Evolutionary conservation across 2,888 invertebrate species (phyloP), one percentile per base, ranked within the genome.

Genomic region (Napeogenes sylphis): DNA sequence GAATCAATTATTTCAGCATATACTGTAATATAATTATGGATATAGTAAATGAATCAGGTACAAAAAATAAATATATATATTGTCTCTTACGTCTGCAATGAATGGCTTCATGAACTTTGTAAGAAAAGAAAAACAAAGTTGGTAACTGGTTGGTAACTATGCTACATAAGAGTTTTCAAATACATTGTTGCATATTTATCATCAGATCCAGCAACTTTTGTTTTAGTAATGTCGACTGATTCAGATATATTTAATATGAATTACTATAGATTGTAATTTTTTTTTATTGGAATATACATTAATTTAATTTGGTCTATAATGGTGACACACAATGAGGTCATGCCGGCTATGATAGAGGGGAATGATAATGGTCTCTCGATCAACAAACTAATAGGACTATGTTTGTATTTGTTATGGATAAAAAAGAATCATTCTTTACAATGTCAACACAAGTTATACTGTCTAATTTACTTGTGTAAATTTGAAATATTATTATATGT

Each of bases 301-400:
- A 2, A 8, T 42, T 42, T 42, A 38, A 6, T 8, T 42, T 42
- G 62, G 59, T 62, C 60, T 58, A 65, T 63, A 63, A 51, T 61
- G 59, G 61, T 61, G 64, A 66, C 61, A 66, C 58, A 59, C 67
- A 70, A 69, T 69, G 69, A 68, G 68, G 69, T 69, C 70, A 70
- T 69, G 69, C 51, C 51, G 21, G 30, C 51, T 51, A 51, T 51
- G 8, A 51, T 51, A 51, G 51, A 21, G 51, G 30, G 51, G 47
- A 47, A 47, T 47, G 47, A n/a, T 47, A 47, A 47, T 47, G 47
- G 47, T 51, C 51, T 30, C 51, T 51, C 51, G 51, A 51, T 51
- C 51, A 51, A 51, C 51, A 51, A 30, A 30, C 30, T 51, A 51
- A 51, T 51, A 30, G 51, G 21, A 51, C 30, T 51, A 30, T 51